Percentiles rank a stretch among this genome's conserved stretches.
Evolutionary conservation across 1,140 invertebrate species (phyloP).

Genomic region (Camponotus floridanus): DNA sequence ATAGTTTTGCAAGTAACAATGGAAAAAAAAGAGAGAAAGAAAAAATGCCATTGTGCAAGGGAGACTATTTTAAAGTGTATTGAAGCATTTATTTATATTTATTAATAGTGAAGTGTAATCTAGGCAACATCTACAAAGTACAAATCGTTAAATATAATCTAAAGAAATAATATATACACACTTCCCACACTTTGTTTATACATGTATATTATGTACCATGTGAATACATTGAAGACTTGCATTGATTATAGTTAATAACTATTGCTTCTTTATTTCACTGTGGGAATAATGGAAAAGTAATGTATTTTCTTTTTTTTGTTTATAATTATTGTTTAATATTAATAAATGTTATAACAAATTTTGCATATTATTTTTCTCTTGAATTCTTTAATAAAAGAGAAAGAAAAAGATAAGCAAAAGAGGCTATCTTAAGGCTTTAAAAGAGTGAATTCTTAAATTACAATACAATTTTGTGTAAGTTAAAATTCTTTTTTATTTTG

Average conservation of each 20-base stretch:
- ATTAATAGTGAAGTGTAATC: constrained; percentile 59
- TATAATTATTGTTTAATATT: neutral
- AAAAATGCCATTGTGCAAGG: constrained; percentile 46
- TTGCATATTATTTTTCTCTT: constrained; percentile 1
- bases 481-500: neutral
- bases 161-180: constrained; percentile 58
- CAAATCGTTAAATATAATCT: constrained; percentile 62
- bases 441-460: neutral
- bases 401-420: neutral
- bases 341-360: neutral
- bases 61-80: constrained; percentile 55
- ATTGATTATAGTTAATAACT: constrained; percentile 48
- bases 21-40: neutral
- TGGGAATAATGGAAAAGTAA: constrained; percentile 1
- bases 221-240: constrained; percentile 41
- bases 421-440: neutral
- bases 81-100: constrained; percentile 60
- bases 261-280: neutral
- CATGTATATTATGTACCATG: constrained; percentile 49
- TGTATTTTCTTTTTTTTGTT: neutral
- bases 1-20: constrained; percentile 49
- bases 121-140: constrained; percentile 61
- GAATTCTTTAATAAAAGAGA: neutral
- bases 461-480: neutral
- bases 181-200: constrained; percentile 46